Evolutionary conservation across 92 coral and sea anemone species (phyloP), one percentile per base, ranked within the genome.

Genomic region (Phenganax marumi): DNA sequence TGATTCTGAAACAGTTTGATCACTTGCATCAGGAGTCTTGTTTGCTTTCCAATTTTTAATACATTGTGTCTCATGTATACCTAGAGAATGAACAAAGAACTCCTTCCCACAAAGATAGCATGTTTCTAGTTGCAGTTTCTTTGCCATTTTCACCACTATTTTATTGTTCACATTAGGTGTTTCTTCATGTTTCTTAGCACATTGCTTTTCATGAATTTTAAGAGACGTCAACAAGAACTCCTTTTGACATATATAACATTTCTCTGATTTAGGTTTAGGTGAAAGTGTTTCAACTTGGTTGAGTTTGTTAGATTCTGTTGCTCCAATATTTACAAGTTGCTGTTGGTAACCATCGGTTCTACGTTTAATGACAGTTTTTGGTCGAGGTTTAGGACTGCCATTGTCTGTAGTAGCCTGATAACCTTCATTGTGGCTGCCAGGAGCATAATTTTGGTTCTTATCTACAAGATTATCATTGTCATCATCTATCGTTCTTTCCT

Each of bases 61-160:
- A 85, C 98, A 95, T 24, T 95, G 98, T 51, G 93, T 95, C 87
- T 95, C 97, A 84, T 95, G 98, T 50, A 95, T 89, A 57, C 85
- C 88, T 26, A 95, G 80, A 10, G 98, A 95, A 77, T 95, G 97
- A 17, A 84, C 77, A 16, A 91, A 92, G 64, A 95, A 90, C 78
- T 95, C 93, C 75, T 88, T 89, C 16, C 98, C 98, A 69, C 98
- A 95, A 17, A 95, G 91, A 73, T 95, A 95, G 39, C 98, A 95
- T 16, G 93, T 89, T 73, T 90, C 91, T 90, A 95, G 86, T 50
- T 85, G 85, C 10, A 92, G 89, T 58, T 87, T 81, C 60, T 53
- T 84, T 26, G 86, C 61, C 10, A 78, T 48, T 62, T 75, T 73
- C 1, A 51, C 43, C 12, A 54, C 63, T 13, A 8, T 3, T 11